Evolutionary conservation across 2,797 vertebrate species (phyloP), one percentile per base, ranked within the genome.

Genomic region (Craterocephalus amniculus): DNA sequence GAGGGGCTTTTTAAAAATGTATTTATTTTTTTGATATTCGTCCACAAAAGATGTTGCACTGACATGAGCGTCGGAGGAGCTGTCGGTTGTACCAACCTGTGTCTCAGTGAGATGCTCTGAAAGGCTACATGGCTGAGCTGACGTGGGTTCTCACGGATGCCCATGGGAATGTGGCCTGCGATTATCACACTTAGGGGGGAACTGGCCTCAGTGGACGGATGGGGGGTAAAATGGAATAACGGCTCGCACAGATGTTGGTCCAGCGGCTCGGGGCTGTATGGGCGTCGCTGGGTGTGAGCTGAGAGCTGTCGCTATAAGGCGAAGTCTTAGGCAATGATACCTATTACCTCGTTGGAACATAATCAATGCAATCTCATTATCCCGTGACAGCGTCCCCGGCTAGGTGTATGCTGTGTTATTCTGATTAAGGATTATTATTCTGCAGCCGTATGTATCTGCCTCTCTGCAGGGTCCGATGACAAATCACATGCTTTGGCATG

Each of bases 131-230:
- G 65, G 78, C 83, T 55, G 73, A 51, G 67, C 81, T 65, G 72
- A 78, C 84, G 84, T 66, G 58, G 73, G 72, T 86, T 89, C 88
- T 87, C 89, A 81, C 83, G 82, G 87, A 83, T 87, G 83, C 88
- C 87, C 86, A 89, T 87, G 91, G 89, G 89, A 92, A 91, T 92
- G 90, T 93, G 88, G 88, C 90, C 89, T 90, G 80, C 64, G 70
- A 81, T 81, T 71, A 67, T 83, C 84, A 57, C 26, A 75, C 78
- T 87, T 79, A 58, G 62, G 57, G 68, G 59, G 76, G 22, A 74
- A 76, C 67, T 65, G 76, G 64, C 70, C 70, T 73, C 71, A 63
- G 79, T 61, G 77, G 72, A 74, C 43, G 67, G 61, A n/a, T 26
- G 57, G 54, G 43, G 13, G 74, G 5, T 4, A 32, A 57, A 29